Evolutionary conservation across 1,140 invertebrate species (phyloP).

Genomic region (Melipona quadrifasciata): DNA sequence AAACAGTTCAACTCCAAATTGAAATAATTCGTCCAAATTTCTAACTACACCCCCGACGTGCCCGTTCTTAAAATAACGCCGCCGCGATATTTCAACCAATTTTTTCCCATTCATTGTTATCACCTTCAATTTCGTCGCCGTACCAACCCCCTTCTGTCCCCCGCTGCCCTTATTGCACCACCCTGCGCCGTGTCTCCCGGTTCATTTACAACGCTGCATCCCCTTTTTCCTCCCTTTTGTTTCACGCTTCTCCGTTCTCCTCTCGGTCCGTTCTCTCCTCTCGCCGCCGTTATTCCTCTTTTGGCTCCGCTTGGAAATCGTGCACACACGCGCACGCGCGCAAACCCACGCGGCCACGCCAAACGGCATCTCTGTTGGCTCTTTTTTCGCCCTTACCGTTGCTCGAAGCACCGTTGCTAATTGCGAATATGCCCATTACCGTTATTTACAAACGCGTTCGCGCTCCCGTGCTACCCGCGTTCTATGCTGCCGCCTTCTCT

Average conservation of each 20-base stretch:
- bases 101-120: conserved; percentile 3
- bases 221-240: conserved; percentile 37
- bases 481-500: too few species aligned
- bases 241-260: conserved; percentile 18
- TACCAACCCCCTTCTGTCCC: conserved; percentile 15
- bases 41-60: neutral
- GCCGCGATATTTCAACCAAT: neutral
- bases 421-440: conserved; percentile 59
- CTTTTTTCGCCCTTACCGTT: conserved; percentile 40
- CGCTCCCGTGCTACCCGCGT: neutral
- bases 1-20: too few species aligned
- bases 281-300: conserved; percentile 28
- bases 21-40: neutral
- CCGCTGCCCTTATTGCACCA: neutral
- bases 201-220: conserved; percentile 38
- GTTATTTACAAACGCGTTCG: conserved; percentile 46
- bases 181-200: conserved; percentile 39
- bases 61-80: neutral
- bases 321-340: neutral
- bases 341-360: neutral
- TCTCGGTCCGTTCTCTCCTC: conserved; percentile 3
- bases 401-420: conserved; percentile 51
- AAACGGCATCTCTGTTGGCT: conserved; percentile 45
- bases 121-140: conserved; percentile 5
- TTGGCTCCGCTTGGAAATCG: conserved; percentile 32